phyloP scores from a whole-genome alignment of 2,888 invertebrate species.

The Pelosia muscerda region DNA sequence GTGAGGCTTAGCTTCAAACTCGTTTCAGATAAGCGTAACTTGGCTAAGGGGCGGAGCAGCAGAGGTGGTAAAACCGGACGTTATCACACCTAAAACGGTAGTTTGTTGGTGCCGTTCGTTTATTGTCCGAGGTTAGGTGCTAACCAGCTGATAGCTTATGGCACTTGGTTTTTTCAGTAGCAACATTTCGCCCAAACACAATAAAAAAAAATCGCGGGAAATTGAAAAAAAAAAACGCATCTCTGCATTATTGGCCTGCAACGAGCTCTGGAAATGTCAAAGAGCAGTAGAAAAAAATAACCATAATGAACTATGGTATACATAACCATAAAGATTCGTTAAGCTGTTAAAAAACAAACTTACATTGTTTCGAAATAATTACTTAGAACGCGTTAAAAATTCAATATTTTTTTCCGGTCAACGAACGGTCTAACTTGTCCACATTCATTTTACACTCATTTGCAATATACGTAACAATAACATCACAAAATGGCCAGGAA shows the following conservation, averaged over 20 bases:
- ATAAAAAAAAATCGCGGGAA: too few species aligned
- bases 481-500: background rate
- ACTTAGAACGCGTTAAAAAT: background rate
- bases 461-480: background rate
- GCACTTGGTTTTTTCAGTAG: background rate
- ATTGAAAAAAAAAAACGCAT: too few species aligned
- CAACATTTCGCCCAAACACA: background rate
- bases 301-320: too few species aligned
- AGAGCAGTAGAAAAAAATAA: too few species aligned
- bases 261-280: too few species aligned
- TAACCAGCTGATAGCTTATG: background rate
- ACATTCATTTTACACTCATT: background rate
- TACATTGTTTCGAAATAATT: background rate
- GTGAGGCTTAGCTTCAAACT: slow-evolving; percentile 25
- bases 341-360: too few species aligned
- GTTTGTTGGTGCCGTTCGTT: slow-evolving; percentile 40
- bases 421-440: background rate
- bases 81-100: slow-evolving; percentile 40
- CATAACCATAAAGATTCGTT: too few species aligned
- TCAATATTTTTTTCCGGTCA: background rate
- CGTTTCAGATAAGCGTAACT: slow-evolving; percentile 7
- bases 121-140: slow-evolving; percentile 45
- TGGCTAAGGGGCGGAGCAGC: slow-evolving; percentile 3
- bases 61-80: slow-evolving; percentile 20
- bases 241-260: too few species aligned